Evolutionary conservation across 2,888 invertebrate genomes (phyloP).

Genomic region (Drosophila mimica): DNA sequence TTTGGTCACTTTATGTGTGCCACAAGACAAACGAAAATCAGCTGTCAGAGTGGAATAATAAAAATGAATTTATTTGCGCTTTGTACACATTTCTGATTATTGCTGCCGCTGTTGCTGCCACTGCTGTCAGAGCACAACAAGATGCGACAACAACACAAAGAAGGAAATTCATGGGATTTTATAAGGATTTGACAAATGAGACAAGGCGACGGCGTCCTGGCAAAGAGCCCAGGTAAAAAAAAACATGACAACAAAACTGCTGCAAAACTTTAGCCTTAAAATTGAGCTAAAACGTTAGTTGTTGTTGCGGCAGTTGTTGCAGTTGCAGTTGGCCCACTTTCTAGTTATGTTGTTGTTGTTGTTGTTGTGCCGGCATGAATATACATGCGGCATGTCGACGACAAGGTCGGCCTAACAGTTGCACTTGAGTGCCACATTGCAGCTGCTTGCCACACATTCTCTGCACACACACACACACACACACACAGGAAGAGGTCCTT

Average conservation of each 20-base stretch:
- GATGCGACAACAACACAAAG: constrained; percentile 49
- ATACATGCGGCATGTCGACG: constrained; percentile 72
- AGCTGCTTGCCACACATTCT: constrained; percentile 15
- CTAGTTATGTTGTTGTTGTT: constrained; percentile 29
- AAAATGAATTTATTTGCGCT: constrained; percentile 76
- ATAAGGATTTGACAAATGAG: constrained; percentile 77
- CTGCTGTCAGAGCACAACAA: constrained; percentile 66
- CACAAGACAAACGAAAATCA: constrained; percentile 60
- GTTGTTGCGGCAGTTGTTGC: constrained; percentile 40
- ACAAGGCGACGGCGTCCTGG: constrained; percentile 39
- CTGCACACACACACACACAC: not conserved
- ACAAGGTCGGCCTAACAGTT: constrained; percentile 70
- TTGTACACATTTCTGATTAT: constrained; percentile 35
- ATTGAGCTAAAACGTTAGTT: constrained; percentile 67
- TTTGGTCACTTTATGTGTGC: constrained; percentile 36
- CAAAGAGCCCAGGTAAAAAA: constrained; percentile 55
- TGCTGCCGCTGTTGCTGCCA: constrained; percentile 19
- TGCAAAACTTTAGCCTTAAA: constrained; percentile 61
- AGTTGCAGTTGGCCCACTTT: constrained; percentile 61
- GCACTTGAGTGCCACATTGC: constrained; percentile 70
- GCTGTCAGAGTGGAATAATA: constrained; percentile 75
- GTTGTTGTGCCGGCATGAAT: constrained; percentile 68
- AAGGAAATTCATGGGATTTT: constrained; percentile 56
- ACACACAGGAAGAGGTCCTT: not conserved
- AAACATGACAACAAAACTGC: not conserved